These are phyloP conservation scores for Heliconius ethilla DNA, from an alignment of 2,888 invertebrate species.

Conservation along the genomic window DNA sequence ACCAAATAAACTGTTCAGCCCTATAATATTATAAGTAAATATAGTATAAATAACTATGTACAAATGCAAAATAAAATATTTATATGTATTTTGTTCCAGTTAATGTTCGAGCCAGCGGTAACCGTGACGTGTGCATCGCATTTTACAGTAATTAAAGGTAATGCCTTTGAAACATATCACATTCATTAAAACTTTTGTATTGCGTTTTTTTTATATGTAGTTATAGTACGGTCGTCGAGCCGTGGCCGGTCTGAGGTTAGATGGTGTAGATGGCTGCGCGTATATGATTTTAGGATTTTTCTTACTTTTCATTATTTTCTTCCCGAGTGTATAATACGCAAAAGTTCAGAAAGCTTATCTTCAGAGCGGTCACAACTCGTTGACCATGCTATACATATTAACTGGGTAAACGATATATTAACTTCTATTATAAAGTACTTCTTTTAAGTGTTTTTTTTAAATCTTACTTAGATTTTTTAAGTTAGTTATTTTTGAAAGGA, in stretches of 20 bases:
- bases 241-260: neutral
- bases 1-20: no score
- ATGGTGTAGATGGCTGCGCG: neutral
- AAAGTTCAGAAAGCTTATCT: neutral
- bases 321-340: neutral
- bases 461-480: no score
- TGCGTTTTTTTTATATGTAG: slow-evolving; percentile 12
- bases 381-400: no score
- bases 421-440: no score
- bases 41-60: neutral
- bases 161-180: slow-evolving; percentile 24
- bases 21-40: no score
- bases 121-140: slow-evolving; percentile 59
- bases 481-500: no score
- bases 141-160: slow-evolving; percentile 68
- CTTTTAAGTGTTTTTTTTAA: no score
- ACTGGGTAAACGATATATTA: no score
- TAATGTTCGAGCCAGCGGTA: slow-evolving; percentile 67
- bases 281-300: neutral
- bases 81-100: slow-evolving; percentile 58
- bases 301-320: neutral
- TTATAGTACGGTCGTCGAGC: neutral
- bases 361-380: no score
- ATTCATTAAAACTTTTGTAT: slow-evolving; percentile 31
- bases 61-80: slow-evolving; percentile 19